These are phyloP conservation scores for Cydia fagiglandana DNA, from an alignment of 1,140 invertebrate species.

Conservation along the genomic window DNA sequence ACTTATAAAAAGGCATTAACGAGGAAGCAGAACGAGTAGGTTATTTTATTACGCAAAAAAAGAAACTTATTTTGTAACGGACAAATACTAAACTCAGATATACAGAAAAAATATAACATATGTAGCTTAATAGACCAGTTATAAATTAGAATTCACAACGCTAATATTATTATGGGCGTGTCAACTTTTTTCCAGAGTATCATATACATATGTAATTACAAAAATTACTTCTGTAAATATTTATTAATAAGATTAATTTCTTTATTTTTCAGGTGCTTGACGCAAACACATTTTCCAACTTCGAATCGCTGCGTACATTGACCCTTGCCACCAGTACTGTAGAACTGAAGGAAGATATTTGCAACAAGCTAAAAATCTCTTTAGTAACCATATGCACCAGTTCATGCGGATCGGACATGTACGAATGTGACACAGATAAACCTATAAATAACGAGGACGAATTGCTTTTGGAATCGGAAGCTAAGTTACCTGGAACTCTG, in stretches of 20 bases:
- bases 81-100: too few species aligned
- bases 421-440: slow-evolving; percentile 60
- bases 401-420: slow-evolving; percentile 49
- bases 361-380: slow-evolving; percentile 49
- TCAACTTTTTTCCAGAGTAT: too few species aligned
- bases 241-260: slow-evolving; percentile 3
- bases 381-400: slow-evolving; percentile 59
- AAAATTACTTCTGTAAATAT: neutral
- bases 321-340: slow-evolving; percentile 52
- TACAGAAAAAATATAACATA: too few species aligned
- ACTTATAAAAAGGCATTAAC: too few species aligned
- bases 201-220: too few species aligned
- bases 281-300: slow-evolving; percentile 55
- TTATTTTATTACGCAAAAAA: too few species aligned
- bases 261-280: slow-evolving; percentile 58
- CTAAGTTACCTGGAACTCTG: slow-evolving; percentile 55
- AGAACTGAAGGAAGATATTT: slow-evolving; percentile 55
- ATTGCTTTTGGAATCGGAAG: slow-evolving; percentile 49
- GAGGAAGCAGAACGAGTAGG: too few species aligned
- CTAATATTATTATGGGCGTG: too few species aligned
- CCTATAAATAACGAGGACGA: slow-evolving; percentile 47
- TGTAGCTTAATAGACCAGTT: too few species aligned
- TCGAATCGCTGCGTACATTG: slow-evolving; percentile 55
- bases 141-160: too few species aligned
- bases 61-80: too few species aligned